Evolutionary conservation across 2,113 vertebrate genomes (phyloP).

Genomic region (Solenodon paradoxus): DNA sequence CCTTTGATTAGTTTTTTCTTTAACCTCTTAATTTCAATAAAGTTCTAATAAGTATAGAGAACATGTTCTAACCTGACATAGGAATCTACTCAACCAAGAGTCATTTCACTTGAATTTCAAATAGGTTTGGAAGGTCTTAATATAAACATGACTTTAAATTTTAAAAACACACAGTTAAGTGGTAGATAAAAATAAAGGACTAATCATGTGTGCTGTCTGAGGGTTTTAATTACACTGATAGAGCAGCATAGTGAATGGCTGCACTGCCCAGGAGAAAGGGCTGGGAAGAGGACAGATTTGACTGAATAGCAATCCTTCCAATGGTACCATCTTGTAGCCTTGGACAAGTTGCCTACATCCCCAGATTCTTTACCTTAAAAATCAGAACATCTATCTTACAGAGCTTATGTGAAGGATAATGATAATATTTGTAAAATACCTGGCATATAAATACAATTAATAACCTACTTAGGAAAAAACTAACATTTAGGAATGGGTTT

Average conservation of each 20-base stretch:
- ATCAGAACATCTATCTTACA: slow-evolving; percentile 3
- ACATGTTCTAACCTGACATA: not conserved
- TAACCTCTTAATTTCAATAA: not conserved
- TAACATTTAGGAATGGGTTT: not conserved
- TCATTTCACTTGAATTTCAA: slow-evolving; percentile 38
- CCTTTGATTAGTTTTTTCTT: slow-evolving; percentile 1
- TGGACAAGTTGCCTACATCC: not conserved
- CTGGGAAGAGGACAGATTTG: not conserved
- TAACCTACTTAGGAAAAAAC: not conserved
- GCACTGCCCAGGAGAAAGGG: not conserved
- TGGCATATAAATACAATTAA: slow-evolving; percentile 5
- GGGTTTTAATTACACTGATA: not conserved
- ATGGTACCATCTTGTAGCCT: not conserved
- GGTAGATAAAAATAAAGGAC: not conserved
- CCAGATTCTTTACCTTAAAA: not conserved
- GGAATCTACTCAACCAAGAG: not conserved
- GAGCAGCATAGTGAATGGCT: not conserved
- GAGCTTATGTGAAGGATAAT: not conserved
- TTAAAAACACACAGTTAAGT: slow-evolving; percentile 33
- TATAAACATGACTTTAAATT: slow-evolving; percentile 37
- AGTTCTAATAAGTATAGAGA: not conserved
- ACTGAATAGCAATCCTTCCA: not conserved
- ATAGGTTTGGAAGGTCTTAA: slow-evolving; percentile 33
- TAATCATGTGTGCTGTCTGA: not conserved
- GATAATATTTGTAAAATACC: not conserved